phyloP scores from a whole-genome alignment of 1,140 invertebrate species.

The Trichogramma pretiosum region DNA sequence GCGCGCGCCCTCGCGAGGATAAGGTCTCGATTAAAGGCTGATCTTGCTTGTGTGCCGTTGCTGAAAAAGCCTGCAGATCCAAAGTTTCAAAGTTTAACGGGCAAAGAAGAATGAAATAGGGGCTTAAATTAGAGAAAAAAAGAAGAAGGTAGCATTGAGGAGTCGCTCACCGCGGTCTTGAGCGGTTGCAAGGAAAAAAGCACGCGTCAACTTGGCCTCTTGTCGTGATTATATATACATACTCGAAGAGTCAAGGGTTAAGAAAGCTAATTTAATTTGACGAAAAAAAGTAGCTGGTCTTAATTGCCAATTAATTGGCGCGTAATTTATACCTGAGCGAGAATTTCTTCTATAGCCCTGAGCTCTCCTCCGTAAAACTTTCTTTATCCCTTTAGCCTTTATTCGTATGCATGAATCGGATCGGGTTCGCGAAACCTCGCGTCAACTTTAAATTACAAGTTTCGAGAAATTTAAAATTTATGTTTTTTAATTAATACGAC shows the following conservation, averaged over 20 bases:
- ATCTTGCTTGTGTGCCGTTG: slow-evolving; percentile 18
- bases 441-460: no score
- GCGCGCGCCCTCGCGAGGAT: no score
- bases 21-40: slow-evolving; percentile 36
- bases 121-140: no score
- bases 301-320: slow-evolving; percentile 46
- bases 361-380: slow-evolving; percentile 1
- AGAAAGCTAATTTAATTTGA: slow-evolving; percentile 33
- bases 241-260: slow-evolving; percentile 21
- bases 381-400: slow-evolving; percentile 11
- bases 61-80: slow-evolving; percentile 9
- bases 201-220: slow-evolving; percentile 22
- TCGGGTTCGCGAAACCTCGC: no score
- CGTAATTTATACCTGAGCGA: slow-evolving; percentile 40
- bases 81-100: slow-evolving; percentile 17
- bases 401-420: no score
- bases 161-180: no score
- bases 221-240: slow-evolving; percentile 23
- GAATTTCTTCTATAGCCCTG: slow-evolving; percentile 28
- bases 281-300: slow-evolving; percentile 36
- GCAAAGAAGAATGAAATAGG: no score
- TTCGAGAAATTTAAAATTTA: no score
- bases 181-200: no score
- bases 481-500: no score
- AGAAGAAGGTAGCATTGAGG: no score